Conservation (phyloP, 2,113 vertebrate species). For the Lophura nycthemera region DNA sequence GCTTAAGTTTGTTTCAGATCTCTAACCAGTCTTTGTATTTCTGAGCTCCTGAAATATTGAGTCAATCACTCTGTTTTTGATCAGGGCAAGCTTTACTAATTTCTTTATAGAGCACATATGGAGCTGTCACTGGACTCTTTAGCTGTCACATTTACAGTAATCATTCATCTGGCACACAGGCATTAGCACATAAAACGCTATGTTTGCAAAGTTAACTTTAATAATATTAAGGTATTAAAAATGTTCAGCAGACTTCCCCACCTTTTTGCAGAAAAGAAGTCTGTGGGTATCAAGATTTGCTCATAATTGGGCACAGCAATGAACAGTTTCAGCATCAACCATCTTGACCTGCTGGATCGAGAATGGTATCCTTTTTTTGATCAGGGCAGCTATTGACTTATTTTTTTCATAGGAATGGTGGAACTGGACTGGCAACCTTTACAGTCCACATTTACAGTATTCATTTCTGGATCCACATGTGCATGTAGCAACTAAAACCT, state of each 20-base stretch:
- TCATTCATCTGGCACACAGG: constrained; percentile 41
- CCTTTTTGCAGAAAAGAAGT: constrained; percentile 37
- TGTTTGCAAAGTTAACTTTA: constrained; percentile 47
- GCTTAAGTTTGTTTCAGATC: not conserved
- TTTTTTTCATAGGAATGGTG: too few species aligned
- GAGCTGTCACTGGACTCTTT: constrained; percentile 68
- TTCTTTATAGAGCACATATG: constrained; percentile 51
- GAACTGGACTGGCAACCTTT: too few species aligned
- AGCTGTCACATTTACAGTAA: constrained; percentile 55
- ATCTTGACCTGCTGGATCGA: not conserved
- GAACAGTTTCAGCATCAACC: too few species aligned
- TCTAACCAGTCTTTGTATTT: not conserved
- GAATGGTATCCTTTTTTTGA: too few species aligned
- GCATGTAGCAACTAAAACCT: too few species aligned
- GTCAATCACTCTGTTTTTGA: constrained; percentile 56
- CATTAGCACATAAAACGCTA: constrained; percentile 31
- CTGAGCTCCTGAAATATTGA: constrained; percentile 13
- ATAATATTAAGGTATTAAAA: constrained; percentile 17
- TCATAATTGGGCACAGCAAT: constrained; percentile 3
- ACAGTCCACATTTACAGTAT: too few species aligned
- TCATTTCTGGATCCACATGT: too few species aligned
- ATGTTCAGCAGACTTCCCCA: not conserved
- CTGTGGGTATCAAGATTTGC: constrained; percentile 22
- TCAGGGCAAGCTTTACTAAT: constrained; percentile 29
- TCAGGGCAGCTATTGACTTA: not conserved